Base-by-base conservation (phyloP, 1,140 invertebrate genomes). In the Micrasema minimum region DNA sequence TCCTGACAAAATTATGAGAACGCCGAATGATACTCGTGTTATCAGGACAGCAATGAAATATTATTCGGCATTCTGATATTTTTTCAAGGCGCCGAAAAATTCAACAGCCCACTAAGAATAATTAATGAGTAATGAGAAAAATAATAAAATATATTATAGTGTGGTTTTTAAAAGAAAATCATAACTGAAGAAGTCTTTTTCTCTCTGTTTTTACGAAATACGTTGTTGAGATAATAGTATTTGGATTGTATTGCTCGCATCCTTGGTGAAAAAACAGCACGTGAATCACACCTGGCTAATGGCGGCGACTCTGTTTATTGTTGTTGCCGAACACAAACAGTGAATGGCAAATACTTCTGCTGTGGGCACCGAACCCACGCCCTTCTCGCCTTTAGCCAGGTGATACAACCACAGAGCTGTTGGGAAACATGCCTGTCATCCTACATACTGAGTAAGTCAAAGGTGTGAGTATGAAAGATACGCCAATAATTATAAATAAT, bases 261-360 rank as follows among this genome's bases (percentile, higher is more conserved):
- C 55, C 55, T 59, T 59, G 55, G 18, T 10, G 35, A 22, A 59
- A 59, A 59, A 41, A 59, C 5, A 16, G 22, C 55, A 38, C 55
- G 55, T 59, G 55, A 59, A 59, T 59, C 55, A 59, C 55, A 59
- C 37, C 55, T 59, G 55, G 55, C 37, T 31, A 38, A 41, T 38
- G 55, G 55, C 37, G 55, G 55, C 37, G 16, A 35, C 16, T 59
- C 35, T 59, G 37, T 59, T 59, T 59, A 38, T 59, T 41, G 55
- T 59, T 43, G 55, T 20, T 38, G 18, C 35, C 55, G 37, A 43
- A 59, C 38, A 22, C 55, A 41, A 59, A 59, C 55, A 59, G 35
- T 59, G 55, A 59, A 59, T 59, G 55, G 55, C 37, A 41, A 59
- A 59, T 41, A 59, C 37, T 18, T 35, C 55, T 14, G 35, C 18